These are phyloP conservation scores for Oplegnathus fasciatus DNA, from an alignment of 2,113 vertebrate genomes.

Conservation along the genomic window DNA sequence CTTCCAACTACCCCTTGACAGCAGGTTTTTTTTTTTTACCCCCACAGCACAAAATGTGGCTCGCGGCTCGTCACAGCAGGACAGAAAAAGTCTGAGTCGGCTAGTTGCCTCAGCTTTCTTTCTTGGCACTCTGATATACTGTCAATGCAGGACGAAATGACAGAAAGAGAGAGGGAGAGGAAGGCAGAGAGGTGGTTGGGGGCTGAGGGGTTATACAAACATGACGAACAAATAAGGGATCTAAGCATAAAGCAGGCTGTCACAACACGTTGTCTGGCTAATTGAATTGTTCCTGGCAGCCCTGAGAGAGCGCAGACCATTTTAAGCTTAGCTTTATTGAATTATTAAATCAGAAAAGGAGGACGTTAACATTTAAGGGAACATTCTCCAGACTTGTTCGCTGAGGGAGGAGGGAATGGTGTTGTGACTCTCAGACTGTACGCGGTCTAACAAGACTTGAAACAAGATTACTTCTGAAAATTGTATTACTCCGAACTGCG, in stretches of 20 bases:
- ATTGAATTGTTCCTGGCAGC: slow-evolving; percentile 74
- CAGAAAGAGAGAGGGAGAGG: slow-evolving; percentile 31
- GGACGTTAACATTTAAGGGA: slow-evolving; percentile 66
- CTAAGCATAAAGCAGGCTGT: slow-evolving; percentile 68
- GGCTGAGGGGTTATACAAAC: slow-evolving; percentile 48
- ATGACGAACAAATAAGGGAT: slow-evolving; percentile 52
- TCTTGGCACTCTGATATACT: slow-evolving; percentile 41
- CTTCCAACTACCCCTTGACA: slow-evolving; percentile 62
- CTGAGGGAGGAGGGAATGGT: slow-evolving; percentile 14
- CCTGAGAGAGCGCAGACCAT: slow-evolving; percentile 60
- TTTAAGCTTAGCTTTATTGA: slow-evolving; percentile 71
- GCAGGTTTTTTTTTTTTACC: slow-evolving; percentile 48
- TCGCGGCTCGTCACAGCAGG: slow-evolving; percentile 50
- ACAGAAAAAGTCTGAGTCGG: slow-evolving; percentile 69
- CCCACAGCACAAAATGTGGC: slow-evolving; percentile 71
- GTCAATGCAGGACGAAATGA: slow-evolving; percentile 53
- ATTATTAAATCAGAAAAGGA: slow-evolving; percentile 74
- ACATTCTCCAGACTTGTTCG: slow-evolving; percentile 49
- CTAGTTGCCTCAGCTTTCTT: slow-evolving; percentile 63
- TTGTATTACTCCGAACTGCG: slow-evolving; percentile 41
- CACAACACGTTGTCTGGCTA: slow-evolving; percentile 52
- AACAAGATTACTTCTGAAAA: slow-evolving; percentile 70
- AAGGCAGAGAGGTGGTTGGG: slow-evolving; percentile 24
- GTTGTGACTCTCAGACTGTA: slow-evolving; percentile 29
- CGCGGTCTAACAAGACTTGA: slow-evolving; percentile 47